These are phyloP conservation scores for Mycalesis mineus DNA, from an alignment of 2,888 invertebrate genomes.

Conservation along the genomic window DNA sequence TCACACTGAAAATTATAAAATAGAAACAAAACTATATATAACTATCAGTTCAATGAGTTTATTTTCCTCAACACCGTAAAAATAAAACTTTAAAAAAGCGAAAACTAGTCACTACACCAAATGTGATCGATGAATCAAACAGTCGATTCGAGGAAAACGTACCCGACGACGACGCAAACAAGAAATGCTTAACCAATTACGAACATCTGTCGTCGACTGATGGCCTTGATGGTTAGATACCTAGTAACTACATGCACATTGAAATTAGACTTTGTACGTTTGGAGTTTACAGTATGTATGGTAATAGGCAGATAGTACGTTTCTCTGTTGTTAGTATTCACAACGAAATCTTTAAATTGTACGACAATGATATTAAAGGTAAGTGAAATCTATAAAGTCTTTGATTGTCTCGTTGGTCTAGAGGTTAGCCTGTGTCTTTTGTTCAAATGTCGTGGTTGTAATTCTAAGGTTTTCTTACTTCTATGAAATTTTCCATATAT, in stretches of 20 bases:
- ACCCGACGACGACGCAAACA: conserved; percentile 14
- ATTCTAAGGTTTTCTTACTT: too few relatives aligned
- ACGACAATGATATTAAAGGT: background rate
- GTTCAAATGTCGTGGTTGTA: too few relatives aligned
- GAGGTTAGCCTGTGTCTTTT: too few relatives aligned
- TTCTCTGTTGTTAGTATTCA: background rate
- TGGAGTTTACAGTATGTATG: background rate
- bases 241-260: conserved; percentile 11
- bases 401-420: too few relatives aligned
- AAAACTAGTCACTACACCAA: conserved; percentile 4
- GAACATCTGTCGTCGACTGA: conserved; percentile 25
- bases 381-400: too few relatives aligned
- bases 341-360: background rate
- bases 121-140: conserved; percentile 25
- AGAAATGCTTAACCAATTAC: conserved; percentile 28
- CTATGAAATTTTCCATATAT: too few relatives aligned
- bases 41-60: background rate
- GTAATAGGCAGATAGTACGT: too few relatives aligned
- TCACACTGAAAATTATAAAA: too few relatives aligned
- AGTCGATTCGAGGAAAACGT: conserved; percentile 23
- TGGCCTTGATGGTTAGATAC: conserved; percentile 24
- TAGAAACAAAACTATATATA: too few relatives aligned
- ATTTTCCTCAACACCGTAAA: background rate
- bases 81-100: background rate
- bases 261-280: conserved; percentile 1